Evolutionary conservation across 2,113 vertebrate genomes (phyloP).

Genomic region (Bos indicus): DNA sequence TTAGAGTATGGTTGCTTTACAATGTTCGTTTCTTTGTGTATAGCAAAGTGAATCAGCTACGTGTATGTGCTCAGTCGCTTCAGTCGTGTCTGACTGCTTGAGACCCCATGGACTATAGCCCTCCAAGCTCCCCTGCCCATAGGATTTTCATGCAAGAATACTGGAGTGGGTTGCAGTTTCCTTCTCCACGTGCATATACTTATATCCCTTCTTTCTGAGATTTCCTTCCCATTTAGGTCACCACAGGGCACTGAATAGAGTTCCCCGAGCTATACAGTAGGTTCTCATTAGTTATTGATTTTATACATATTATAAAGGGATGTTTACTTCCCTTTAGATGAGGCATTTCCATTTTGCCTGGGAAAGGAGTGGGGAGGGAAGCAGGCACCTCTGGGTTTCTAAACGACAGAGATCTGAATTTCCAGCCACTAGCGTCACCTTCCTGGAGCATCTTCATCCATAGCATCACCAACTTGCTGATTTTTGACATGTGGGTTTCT

Average conservation of each 20-base stretch:
- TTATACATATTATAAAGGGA: not conserved
- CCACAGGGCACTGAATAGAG: not conserved
- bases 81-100: not conserved
- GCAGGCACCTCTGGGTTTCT: not conserved
- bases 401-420: not conserved
- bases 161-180: not conserved
- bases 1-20: not conserved
- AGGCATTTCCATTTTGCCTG: not conserved
- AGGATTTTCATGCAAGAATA: not conserved
- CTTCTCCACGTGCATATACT: not conserved
- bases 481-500: not conserved
- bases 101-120: not conserved
- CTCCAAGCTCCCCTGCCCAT: not conserved
- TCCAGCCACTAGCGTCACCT: not conserved
- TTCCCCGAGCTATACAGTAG: not conserved
- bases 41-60: not conserved
- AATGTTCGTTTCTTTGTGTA: too few relatives aligned
- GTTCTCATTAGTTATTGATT: not conserved
- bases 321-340: conserved; percentile 38
- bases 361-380: not conserved
- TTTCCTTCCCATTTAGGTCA: not conserved
- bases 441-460: not conserved
- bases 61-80: accelerated
- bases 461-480: not conserved
- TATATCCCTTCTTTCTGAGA: not conserved